Evolutionary conservation across 2,888 invertebrate species (phyloP).

Genomic region (Tinea semifulvella): DNA sequence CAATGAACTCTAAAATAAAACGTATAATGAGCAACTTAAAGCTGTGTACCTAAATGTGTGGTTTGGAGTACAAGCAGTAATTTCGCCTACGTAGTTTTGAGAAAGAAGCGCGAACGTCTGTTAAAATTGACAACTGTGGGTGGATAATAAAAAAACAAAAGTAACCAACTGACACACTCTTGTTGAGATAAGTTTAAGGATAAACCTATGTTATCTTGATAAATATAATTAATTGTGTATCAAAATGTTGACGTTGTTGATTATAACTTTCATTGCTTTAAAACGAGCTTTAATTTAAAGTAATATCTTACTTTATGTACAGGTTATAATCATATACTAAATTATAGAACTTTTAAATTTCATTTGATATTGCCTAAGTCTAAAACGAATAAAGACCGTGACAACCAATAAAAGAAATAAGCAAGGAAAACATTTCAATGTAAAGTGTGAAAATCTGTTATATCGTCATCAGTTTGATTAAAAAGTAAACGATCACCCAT

Average conservation of each 20-base stretch:
- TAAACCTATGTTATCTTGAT: background rate
- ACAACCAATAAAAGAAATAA: too few species aligned
- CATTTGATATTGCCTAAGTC: too few species aligned
- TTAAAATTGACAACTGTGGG: constrained; percentile 9
- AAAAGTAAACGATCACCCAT: constrained; percentile 8
- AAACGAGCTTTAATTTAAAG: too few species aligned
- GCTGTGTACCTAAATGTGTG: background rate
- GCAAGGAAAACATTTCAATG: too few species aligned
- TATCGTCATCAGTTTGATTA: too few species aligned
- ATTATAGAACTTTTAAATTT: too few species aligned
- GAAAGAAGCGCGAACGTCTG: constrained; percentile 12
- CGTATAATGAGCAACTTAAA: background rate
- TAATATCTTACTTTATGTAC: too few species aligned
- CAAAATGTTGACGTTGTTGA: background rate
- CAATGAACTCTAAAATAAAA: constrained; percentile 1
- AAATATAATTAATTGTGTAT: constrained; percentile 3
- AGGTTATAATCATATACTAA: too few species aligned
- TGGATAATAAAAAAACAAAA: constrained; percentile 10
- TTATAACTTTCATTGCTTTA: too few species aligned
- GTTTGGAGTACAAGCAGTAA: constrained; percentile 23
- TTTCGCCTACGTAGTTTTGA: constrained; percentile 25
- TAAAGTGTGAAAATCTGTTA: too few species aligned
- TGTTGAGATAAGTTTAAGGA: too few species aligned
- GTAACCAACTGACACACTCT: constrained; percentile 1
- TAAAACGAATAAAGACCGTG: too few species aligned